phyloP scores from a whole-genome alignment of 2,113 vertebrate species.

The Lonchura striata region DNA sequence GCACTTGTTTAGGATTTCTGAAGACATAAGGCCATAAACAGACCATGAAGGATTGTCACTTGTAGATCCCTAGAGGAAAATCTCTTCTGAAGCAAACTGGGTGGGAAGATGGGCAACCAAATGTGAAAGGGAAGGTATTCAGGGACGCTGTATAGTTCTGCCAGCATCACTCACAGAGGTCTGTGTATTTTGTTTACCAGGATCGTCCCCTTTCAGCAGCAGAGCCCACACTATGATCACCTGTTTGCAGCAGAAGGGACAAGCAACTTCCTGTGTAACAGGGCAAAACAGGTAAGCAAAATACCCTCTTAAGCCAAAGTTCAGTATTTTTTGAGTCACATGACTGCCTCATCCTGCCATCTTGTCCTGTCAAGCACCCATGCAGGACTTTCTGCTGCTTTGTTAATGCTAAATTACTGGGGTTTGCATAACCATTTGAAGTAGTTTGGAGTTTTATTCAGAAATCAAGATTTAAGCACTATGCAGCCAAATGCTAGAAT shows the following conservation, averaged over 20 bases:
- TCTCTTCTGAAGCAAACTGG: neutral
- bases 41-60: neutral
- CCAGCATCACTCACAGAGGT: neutral
- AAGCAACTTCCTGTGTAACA: neutral
- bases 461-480: neutral
- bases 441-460: neutral
- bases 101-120: neutral
- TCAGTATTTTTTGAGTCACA: neutral
- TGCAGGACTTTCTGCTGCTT: neutral
- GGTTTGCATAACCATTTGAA: neutral
- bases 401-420: neutral
- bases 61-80: neutral
- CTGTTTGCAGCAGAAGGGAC: neutral
- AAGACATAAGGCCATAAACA: neutral
- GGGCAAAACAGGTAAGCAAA: neutral
- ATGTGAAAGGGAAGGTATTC: neutral
- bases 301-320: neutral
- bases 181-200: neutral
- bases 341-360: neutral
- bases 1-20: neutral
- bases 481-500: neutral
- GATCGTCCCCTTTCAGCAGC: neutral
- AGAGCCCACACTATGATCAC: neutral
- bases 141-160: neutral
- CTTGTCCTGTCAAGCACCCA: neutral